These are phyloP conservation scores for Rousettus leschenaultii DNA, from an alignment of 2,113 vertebrate species.

Conservation along the genomic window DNA sequence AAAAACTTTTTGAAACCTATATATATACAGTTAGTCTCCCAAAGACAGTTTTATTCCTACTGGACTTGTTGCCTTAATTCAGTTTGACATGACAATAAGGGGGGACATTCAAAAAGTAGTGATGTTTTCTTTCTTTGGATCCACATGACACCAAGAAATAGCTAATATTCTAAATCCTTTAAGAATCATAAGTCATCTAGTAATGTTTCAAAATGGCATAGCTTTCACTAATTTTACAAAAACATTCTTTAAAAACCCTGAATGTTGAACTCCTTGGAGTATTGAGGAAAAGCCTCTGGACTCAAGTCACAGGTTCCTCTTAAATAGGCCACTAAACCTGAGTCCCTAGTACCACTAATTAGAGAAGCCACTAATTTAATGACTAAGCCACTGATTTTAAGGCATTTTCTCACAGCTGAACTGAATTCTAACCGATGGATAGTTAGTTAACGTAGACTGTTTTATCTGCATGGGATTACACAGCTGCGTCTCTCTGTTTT, in stretches of 20 bases:
- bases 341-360: neutral
- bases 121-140: neutral
- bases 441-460: neutral
- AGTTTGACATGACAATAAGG: neutral
- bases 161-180: neutral
- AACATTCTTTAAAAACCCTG: neutral
- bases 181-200: neutral
- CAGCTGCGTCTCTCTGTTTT: neutral
- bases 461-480: neutral
- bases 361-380: neutral
- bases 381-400: neutral
- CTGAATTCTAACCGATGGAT: neutral
- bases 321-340: neutral
- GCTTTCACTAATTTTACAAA: conserved; percentile 17
- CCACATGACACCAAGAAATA: neutral
- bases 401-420: neutral
- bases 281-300: neutral
- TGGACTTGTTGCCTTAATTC: conserved; percentile 6
- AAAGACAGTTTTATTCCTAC: neutral
- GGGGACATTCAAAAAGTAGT: neutral
- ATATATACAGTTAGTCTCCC: neutral
- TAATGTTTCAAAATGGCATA: neutral
- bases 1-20: neutral
- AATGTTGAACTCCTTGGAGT: neutral
- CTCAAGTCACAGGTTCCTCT: neutral